phyloP scores from a whole-genome alignment of 2,797 vertebrate genomes.

The Pangasius larnaudii region DNA sequence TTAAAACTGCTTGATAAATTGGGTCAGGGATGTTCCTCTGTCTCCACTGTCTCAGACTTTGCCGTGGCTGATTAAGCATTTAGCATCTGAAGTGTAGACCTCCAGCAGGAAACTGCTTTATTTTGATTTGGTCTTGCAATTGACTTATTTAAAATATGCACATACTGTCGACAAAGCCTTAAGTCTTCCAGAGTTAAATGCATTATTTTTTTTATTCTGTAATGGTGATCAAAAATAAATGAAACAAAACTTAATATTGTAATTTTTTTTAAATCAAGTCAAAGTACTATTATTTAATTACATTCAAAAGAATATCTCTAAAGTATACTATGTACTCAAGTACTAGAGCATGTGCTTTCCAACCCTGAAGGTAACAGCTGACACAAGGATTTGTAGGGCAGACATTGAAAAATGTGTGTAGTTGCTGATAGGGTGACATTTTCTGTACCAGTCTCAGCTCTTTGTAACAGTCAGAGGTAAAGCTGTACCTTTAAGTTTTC shows the following conservation, averaged over 20 bases:
- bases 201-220: background rate
- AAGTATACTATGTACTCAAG: background rate
- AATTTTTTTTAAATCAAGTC: background rate
- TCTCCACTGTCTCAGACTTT: background rate
- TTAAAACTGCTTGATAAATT: background rate
- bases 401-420: background rate
- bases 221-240: background rate
- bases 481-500: background rate
- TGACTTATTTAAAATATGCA: background rate
- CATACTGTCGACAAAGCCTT: background rate
- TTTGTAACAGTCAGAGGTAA: background rate
- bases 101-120: background rate
- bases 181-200: background rate
- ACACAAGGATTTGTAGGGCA: background rate
- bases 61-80: slow-evolving; percentile 1
- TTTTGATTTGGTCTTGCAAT: background rate
- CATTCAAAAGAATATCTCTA: background rate
- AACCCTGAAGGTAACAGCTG: background rate
- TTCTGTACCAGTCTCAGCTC: background rate
- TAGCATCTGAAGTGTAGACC: background rate
- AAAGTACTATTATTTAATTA: background rate
- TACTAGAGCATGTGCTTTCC: background rate
- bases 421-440: background rate
- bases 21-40: background rate
- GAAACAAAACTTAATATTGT: background rate